A percentile compares a stretch with the other conserved stretches of the same genome.
Evolutionary conservation across 2,113 vertebrate species (phyloP).

Genomic region (Lophura nycthemera): DNA sequence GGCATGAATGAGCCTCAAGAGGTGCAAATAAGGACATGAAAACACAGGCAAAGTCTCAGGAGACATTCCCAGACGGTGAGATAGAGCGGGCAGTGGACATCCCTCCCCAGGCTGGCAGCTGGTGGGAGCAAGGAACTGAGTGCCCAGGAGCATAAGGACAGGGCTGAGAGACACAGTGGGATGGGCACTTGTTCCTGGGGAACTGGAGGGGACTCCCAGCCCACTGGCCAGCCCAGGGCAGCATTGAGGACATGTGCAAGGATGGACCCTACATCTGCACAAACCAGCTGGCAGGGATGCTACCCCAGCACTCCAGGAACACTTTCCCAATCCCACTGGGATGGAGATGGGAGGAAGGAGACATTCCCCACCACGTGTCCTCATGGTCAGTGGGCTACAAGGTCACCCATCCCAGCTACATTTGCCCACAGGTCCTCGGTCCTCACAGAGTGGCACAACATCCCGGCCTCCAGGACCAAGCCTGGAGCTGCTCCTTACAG

Average conservation of each 20-base stretch:
- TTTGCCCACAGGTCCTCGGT: background rate
- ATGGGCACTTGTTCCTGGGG: background rate
- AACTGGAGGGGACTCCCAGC: background rate
- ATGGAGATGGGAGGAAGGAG: background rate
- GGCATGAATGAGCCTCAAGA: background rate
- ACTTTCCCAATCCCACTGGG: background rate
- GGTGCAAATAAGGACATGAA: slow-evolving; percentile 64
- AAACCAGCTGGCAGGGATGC: fast-evolving
- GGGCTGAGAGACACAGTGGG: background rate
- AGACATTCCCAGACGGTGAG: slow-evolving; percentile 73
- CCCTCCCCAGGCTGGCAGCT: background rate
- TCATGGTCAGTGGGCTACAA: background rate
- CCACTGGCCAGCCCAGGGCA: background rate
- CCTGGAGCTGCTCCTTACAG: background rate
- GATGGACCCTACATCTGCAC: fast-evolving
- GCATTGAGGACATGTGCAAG: fast-evolving
- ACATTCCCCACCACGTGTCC: background rate
- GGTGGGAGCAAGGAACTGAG: background rate
- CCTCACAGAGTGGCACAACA: background rate
- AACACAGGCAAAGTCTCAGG: slow-evolving; percentile 44
- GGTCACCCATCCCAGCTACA: background rate
- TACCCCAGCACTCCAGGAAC: background rate
- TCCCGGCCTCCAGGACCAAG: background rate
- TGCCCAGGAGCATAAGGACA: fast-evolving
- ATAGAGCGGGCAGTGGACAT: slow-evolving; percentile 27